Percentiles rank a stretch among this genome's conserved stretches.
Conservation (phyloP, 2,888 invertebrate genomes). For the Capitulum mitella region DNA sequence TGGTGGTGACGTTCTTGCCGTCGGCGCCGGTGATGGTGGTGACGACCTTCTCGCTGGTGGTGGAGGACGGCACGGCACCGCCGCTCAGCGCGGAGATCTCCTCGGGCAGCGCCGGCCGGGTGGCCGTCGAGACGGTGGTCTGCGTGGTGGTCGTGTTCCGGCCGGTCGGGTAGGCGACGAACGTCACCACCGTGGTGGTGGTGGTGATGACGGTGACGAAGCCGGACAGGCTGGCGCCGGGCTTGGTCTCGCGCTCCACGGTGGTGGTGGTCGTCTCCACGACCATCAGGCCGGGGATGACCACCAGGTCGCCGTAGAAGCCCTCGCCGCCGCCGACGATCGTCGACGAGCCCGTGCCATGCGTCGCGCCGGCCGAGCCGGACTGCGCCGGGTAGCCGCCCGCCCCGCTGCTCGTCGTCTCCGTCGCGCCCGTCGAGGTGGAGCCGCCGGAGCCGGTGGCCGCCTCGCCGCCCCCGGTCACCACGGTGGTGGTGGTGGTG, state of each 20-base stretch:
- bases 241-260: neutral
- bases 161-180: neutral
- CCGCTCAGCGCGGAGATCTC: neutral
- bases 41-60: neutral
- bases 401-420: neutral
- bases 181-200: neutral
- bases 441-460: too few species aligned
- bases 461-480: neutral
- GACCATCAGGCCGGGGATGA: neutral
- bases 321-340: neutral
- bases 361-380: too few species aligned
- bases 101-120: neutral
- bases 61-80: too few species aligned
- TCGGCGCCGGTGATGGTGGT: conserved; percentile 19
- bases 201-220: neutral
- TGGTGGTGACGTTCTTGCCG: neutral
- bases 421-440: neutral
- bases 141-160: neutral
- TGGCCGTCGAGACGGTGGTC: neutral
- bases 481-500: neutral
- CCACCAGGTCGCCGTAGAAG: neutral
- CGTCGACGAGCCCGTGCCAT: neutral
- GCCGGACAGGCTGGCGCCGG: neutral
- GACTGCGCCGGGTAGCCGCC: neutral
- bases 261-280: neutral